phyloP scores from a whole-genome alignment of 2,888 invertebrate genomes.

The Oscheius sp. region DNA sequence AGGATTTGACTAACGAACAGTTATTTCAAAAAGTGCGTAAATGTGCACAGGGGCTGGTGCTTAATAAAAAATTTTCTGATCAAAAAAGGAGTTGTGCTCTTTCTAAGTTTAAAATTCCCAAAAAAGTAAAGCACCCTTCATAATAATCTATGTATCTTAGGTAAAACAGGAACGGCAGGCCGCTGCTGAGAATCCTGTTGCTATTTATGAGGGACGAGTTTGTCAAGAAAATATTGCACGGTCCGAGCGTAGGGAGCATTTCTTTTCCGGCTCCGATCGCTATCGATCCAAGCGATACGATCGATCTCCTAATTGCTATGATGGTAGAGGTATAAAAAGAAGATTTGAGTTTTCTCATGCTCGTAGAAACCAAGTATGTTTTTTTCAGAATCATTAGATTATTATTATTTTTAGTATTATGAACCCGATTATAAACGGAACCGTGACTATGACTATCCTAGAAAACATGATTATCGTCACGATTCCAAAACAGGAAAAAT shows the following conservation, averaged over 20 bases:
- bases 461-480: not conserved
- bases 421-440: constrained; percentile 9
- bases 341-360: not conserved
- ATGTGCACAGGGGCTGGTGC: not conserved
- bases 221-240: not conserved
- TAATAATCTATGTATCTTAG: not conserved
- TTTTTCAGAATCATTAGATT: no score
- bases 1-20: constrained; percentile 4
- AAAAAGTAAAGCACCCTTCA: constrained; percentile 35
- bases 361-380: not conserved
- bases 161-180: constrained; percentile 18
- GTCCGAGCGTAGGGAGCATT: not conserved
- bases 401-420: constrained; percentile 15
- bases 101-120: constrained; percentile 35
- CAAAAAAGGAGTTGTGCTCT: constrained; percentile 9
- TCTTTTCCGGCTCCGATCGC: not conserved
- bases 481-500: not conserved
- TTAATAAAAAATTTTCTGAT: not conserved
- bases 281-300: not conserved
- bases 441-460: not conserved
- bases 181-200: constrained; percentile 7
- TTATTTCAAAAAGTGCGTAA: not conserved
- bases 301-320: not conserved
- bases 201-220: not conserved
- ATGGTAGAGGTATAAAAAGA: not conserved